phyloP scores from a whole-genome alignment of 2,888 invertebrate genomes.

The Pristionchus maxplancki region DNA sequence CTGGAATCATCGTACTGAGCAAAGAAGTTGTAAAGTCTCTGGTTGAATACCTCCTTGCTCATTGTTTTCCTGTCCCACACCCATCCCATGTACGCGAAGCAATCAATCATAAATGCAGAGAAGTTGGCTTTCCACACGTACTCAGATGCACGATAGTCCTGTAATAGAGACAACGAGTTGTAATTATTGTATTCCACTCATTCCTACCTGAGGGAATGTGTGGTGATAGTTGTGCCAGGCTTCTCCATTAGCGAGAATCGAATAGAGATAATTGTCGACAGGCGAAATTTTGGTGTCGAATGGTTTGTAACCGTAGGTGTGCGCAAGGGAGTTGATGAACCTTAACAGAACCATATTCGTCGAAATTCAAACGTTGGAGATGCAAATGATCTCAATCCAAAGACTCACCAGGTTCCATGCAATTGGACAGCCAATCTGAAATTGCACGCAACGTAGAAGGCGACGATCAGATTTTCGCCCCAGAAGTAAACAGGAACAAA shows the following conservation, averaged over 20 bases:
- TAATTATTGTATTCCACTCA: no score
- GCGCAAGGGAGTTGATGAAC: constrained; percentile 94
- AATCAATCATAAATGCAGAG: constrained; percentile 72
- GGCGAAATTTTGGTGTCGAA: constrained; percentile 85
- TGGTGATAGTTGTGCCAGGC: constrained; percentile 81
- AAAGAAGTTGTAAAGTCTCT: no score
- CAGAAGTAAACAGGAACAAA: constrained; percentile 83
- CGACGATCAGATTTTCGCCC: constrained; percentile 87
- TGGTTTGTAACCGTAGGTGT: constrained; percentile 90
- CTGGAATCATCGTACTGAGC: no score
- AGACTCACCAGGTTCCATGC: constrained; percentile 88
- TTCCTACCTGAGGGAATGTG: constrained; percentile 79
- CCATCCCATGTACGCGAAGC: constrained; percentile 58
- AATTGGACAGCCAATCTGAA: constrained; percentile 89
- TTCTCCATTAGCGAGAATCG: constrained; percentile 76
- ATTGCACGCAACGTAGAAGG: constrained; percentile 88
- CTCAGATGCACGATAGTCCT: constrained; percentile 75
- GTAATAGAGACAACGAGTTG: neutral
- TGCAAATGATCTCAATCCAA: neutral
- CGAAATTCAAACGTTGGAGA: no score
- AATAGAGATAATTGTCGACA: constrained; percentile 72
- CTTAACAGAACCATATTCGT: neutral
- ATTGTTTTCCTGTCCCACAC: constrained; percentile 47
- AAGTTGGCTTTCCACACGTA: constrained; percentile 68
- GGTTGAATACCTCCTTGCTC: constrained; percentile 47